Conservation (phyloP, 2,113 vertebrate species). For the Chrysochloris asiatica region DNA sequence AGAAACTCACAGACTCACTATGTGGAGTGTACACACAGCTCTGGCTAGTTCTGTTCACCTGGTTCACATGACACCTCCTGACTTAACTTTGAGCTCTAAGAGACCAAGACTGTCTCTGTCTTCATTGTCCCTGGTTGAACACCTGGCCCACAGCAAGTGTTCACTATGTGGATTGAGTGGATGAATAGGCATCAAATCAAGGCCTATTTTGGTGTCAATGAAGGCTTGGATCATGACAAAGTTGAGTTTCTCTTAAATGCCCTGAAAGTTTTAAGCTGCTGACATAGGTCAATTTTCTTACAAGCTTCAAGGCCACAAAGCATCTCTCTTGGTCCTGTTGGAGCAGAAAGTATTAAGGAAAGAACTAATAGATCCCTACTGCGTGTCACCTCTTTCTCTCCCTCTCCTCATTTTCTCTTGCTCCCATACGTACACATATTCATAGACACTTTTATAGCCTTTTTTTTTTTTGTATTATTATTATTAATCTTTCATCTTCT, state of each 20-base stretch:
- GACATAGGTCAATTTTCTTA: background rate
- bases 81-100: background rate
- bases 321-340: background rate
- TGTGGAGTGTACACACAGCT: too few species aligned
- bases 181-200: background rate
- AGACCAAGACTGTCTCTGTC: background rate
- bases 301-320: background rate
- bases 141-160: background rate
- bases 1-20: too few species aligned
- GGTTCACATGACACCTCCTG: background rate
- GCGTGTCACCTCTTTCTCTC: background rate
- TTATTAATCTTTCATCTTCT: too few species aligned
- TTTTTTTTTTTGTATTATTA: background rate
- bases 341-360: background rate
- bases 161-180: background rate
- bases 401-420: constrained; percentile 35
- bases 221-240: background rate
- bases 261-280: background rate
- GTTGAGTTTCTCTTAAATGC: background rate
- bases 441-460: background rate
- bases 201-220: background rate
- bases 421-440: background rate
- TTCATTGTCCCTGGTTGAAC: background rate
- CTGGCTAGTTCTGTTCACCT: too few species aligned
- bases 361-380: background rate